Evolutionary conservation across 2,888 invertebrate genomes (phyloP).

Genomic region (Drosophila neutralis): DNA sequence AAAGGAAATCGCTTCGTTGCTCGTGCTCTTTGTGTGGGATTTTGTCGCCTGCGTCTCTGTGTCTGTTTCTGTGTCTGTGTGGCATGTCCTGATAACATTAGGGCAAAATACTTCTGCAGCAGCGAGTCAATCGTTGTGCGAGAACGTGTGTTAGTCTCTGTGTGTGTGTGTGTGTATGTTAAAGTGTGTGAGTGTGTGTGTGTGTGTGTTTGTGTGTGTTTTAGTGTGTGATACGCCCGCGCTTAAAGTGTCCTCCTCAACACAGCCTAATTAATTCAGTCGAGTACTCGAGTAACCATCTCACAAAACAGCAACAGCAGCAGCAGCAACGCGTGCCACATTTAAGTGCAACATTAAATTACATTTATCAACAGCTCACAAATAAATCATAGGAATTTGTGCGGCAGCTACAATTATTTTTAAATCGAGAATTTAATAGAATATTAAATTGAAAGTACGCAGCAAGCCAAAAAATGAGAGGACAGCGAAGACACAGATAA

Average conservation of each 20-base stretch:
- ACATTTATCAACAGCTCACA: constrained; percentile 48
- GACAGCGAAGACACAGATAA: constrained; percentile 29
- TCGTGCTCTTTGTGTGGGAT: constrained; percentile 44
- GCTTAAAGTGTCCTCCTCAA: constrained; percentile 65
- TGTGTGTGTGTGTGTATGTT: constrained; percentile 34
- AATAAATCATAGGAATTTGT: constrained; percentile 49
- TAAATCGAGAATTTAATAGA: constrained; percentile 33
- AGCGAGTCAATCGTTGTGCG: constrained; percentile 39
- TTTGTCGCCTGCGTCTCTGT: constrained; percentile 27
- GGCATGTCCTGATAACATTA: constrained; percentile 78
- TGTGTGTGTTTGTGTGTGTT: constrained; percentile 29
- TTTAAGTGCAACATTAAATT: constrained; percentile 46
- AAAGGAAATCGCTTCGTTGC: constrained; percentile 51
- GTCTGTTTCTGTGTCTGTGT: constrained; percentile 45
- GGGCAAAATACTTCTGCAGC: constrained; percentile 71
- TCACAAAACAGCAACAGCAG: background rate
- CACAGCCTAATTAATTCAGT: constrained; percentile 76
- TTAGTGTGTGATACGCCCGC: constrained; percentile 19
- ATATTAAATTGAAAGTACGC: constrained; percentile 41
- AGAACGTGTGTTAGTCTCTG: constrained; percentile 10
- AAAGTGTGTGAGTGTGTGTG: constrained; percentile 9
- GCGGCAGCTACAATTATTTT: constrained; percentile 41
- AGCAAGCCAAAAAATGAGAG: background rate
- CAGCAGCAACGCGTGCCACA: constrained; percentile 27
- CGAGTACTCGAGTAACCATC: constrained; percentile 34